Percentiles rank a stretch among this genome's conserved stretches.
These are phyloP conservation scores for Camponotus vicinus DNA, from an alignment of 1,140 invertebrate genomes.

Conservation along the genomic window DNA sequence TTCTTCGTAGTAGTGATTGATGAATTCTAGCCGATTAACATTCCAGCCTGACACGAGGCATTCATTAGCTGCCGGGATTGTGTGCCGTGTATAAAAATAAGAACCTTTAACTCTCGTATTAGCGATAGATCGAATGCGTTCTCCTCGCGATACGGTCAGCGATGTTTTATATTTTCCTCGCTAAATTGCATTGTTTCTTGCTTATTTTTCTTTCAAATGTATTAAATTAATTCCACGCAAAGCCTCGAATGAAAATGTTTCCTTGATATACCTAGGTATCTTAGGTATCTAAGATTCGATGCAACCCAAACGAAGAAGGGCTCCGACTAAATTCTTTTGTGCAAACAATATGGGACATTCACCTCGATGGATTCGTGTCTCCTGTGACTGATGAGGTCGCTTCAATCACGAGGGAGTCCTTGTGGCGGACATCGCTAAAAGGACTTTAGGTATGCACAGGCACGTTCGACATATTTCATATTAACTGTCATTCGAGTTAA, in stretches of 20 bases:
- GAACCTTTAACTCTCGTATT: constrained; percentile 67
- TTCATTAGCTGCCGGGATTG: constrained; percentile 72
- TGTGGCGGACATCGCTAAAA: constrained; percentile 63
- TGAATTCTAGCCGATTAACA: constrained; percentile 77
- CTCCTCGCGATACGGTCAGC: background rate
- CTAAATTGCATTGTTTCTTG: background rate
- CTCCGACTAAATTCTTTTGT: constrained; percentile 74
- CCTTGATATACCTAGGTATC: background rate
- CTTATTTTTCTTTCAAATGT: background rate
- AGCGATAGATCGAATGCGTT: constrained; percentile 61
- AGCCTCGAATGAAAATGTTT: background rate
- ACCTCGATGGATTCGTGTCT: constrained; percentile 77
- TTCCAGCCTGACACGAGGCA: constrained; percentile 71
- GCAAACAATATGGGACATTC: constrained; percentile 68
- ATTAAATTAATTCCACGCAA: background rate
- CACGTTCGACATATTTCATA: constrained; percentile 80
- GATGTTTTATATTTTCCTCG: background rate
- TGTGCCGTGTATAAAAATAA: constrained; percentile 68
- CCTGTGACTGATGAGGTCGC: constrained; percentile 83
- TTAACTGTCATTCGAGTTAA: constrained; percentile 64
- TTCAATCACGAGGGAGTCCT: constrained; percentile 81
- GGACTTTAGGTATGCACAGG: constrained; percentile 79
- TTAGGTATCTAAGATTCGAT: background rate
- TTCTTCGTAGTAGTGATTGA: constrained; percentile 71
- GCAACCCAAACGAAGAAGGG: constrained; percentile 55